Conservation (phyloP, 2,797 vertebrate genomes). For the Phaenicophaeus curvirostris region DNA sequence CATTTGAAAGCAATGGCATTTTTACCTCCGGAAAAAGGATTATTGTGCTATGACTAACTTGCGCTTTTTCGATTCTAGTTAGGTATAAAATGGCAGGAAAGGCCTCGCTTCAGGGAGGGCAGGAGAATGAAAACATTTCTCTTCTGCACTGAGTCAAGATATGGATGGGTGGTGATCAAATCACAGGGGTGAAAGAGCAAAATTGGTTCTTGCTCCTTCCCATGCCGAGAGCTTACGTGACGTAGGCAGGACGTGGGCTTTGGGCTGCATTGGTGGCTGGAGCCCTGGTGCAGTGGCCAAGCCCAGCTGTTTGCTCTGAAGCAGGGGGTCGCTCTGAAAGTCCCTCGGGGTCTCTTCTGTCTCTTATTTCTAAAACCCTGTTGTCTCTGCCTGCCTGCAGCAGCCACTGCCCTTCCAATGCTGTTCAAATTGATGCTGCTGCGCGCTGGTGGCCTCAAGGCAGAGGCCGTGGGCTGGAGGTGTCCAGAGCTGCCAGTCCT, state of each 20-base stretch:
- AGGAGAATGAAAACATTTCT: neutral
- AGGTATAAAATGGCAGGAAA: constrained; percentile 9
- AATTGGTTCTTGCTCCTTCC: neutral
- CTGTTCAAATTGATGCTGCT: neutral
- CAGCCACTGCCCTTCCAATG: neutral
- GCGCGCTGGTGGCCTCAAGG: neutral
- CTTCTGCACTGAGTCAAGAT: neutral
- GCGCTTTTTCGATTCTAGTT: neutral
- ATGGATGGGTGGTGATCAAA: constrained; percentile 12
- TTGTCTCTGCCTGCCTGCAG: neutral
- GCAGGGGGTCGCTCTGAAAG: neutral
- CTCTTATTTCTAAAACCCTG: neutral
- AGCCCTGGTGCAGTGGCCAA: accelerated
- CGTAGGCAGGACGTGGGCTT: accelerated
- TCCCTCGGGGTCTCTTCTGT: neutral
- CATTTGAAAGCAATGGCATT: constrained; percentile 46
- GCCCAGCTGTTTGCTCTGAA: neutral
- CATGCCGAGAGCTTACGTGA: accelerated
- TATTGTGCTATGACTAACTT: constrained; percentile 35
- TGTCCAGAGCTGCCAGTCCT: neutral
- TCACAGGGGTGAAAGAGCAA: constrained; percentile 33
- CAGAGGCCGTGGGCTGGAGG: neutral
- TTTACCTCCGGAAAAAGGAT: constrained; percentile 30
- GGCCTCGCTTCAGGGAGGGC: accelerated
- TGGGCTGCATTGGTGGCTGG: neutral